A percentile compares a stretch with the other conserved stretches of the same genome.
Evolutionary conservation across 2,797 vertebrate species (phyloP).

Genomic region (Buphagus erythrorhynchus): DNA sequence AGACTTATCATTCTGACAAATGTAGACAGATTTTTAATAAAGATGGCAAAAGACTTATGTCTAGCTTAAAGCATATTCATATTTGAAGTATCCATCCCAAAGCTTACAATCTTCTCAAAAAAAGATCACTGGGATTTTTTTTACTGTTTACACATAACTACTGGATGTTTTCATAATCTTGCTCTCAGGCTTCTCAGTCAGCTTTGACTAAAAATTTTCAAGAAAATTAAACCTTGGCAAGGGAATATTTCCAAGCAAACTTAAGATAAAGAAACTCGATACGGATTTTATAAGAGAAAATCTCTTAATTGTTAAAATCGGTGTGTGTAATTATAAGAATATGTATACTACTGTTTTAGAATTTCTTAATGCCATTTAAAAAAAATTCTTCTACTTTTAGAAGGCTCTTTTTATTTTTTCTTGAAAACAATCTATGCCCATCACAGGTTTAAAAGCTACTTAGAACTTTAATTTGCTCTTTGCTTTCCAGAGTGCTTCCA

Average conservation of each 20-base stretch:
- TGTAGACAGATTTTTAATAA: background rate
- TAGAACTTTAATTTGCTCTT: background rate
- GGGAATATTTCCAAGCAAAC: background rate
- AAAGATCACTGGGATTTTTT: background rate
- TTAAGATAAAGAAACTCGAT: background rate
- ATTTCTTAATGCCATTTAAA: background rate
- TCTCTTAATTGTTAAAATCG: background rate
- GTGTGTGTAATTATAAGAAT: background rate
- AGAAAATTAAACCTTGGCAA: background rate
- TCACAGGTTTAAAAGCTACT: background rate
- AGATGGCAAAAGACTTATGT: background rate
- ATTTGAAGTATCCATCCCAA: background rate
- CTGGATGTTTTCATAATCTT: background rate
- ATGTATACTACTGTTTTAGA: background rate
- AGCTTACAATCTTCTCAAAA: background rate
- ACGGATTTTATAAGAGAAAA: background rate
- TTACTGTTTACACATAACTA: background rate
- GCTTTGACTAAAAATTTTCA: background rate
- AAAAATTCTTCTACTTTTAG: background rate
- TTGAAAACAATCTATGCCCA: background rate
- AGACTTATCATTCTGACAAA: background rate
- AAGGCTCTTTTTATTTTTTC: background rate
- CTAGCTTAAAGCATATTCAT: background rate
- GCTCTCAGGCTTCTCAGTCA: background rate
- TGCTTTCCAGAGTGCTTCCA: background rate